Conservation (phyloP, 2,888 invertebrate genomes). For the Yponomeuta sedellus region DNA sequence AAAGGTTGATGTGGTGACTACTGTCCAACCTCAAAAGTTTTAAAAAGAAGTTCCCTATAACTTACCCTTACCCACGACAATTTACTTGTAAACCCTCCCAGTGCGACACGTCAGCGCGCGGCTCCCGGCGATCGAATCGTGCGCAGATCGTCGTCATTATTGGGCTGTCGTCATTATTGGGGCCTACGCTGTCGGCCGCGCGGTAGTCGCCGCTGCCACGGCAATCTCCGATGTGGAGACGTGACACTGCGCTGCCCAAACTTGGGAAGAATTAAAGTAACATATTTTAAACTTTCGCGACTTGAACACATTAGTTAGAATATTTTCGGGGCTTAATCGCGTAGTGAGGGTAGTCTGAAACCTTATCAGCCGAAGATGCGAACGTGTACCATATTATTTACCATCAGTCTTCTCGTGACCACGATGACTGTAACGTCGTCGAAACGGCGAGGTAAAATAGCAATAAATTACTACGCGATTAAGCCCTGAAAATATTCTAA, state of each 20-base stretch:
- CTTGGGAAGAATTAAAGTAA: background rate
- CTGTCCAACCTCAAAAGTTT: no score
- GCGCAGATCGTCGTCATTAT: slow-evolving; percentile 12
- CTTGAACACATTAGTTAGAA: no score
- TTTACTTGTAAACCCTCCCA: slow-evolving; percentile 9
- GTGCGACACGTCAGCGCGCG: slow-evolving; percentile 10
- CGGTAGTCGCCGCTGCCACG: slow-evolving; percentile 12
- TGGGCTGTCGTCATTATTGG: background rate
- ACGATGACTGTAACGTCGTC: no score
- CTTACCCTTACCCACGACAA: slow-evolving; percentile 2
- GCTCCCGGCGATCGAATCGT: slow-evolving; percentile 13
- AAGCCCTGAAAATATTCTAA: no score
- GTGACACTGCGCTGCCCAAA: slow-evolving; percentile 13
- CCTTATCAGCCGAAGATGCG: no score
- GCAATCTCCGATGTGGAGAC: background rate
- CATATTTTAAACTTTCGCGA: background rate
- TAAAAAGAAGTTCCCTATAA: background rate
- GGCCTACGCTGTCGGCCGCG: slow-evolving; percentile 7
- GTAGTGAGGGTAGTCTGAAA: no score
- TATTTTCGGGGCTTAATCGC: no score
- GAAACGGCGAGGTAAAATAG: no score
- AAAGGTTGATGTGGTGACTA: no score
- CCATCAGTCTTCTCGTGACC: no score
- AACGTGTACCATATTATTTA: no score
- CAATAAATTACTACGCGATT: no score